These are phyloP conservation scores for Apteryx owenii DNA, from an alignment of 2,113 vertebrate species.

Conservation along the genomic window DNA sequence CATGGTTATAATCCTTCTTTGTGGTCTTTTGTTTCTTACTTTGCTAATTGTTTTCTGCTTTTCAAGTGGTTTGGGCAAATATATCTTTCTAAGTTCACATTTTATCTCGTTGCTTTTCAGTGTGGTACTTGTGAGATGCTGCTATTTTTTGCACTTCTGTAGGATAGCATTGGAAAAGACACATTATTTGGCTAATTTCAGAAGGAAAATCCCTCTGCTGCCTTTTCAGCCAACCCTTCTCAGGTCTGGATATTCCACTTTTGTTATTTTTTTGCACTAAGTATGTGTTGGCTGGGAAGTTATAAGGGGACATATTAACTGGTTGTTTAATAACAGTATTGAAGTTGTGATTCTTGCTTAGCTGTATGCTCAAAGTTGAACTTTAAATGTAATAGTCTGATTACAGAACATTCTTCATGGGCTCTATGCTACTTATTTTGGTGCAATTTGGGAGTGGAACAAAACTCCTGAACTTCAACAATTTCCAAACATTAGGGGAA, in stretches of 20 bases:
- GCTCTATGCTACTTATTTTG: not conserved
- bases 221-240: constrained; percentile 39
- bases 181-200: constrained; percentile 61
- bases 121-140: constrained; percentile 64
- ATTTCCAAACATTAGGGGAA: not conserved
- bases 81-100: not conserved
- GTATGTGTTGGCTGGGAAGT: not conserved
- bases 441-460: not conserved
- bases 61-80: constrained; percentile 32
- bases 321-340: not conserved
- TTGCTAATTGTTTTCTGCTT: constrained; percentile 1
- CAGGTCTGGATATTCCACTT: constrained; percentile 6
- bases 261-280: constrained; percentile 8
- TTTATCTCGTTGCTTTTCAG: constrained; percentile 49
- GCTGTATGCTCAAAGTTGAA: not conserved
- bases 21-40: not conserved
- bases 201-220: not conserved
- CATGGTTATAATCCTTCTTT: not conserved
- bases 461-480: not conserved
- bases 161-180: constrained; percentile 45
- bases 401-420: not conserved
- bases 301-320: not conserved
- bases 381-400: not conserved
- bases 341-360: not conserved
- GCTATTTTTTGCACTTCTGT: constrained; percentile 56